These are phyloP conservation scores for Columba guinea DNA, from an alignment of 2,797 vertebrate species.

Conservation along the genomic window DNA sequence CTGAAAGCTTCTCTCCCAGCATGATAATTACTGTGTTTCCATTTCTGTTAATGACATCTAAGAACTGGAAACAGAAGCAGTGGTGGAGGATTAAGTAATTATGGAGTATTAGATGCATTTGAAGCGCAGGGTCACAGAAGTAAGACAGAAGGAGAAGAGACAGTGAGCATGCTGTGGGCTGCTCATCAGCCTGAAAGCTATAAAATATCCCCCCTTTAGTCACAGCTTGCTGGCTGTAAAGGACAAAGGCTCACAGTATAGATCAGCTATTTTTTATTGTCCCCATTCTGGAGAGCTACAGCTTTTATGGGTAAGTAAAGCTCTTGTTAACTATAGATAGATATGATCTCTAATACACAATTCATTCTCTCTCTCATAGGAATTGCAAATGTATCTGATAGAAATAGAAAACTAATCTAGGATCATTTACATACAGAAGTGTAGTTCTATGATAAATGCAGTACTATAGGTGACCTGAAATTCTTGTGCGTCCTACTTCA, in stretches of 20 bases:
- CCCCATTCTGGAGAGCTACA: conserved; percentile 49
- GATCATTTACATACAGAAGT: neutral
- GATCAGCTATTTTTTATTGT: conserved; percentile 37
- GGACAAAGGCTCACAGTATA: conserved; percentile 47
- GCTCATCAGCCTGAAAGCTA: conserved; percentile 31
- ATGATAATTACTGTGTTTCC: conserved; percentile 49
- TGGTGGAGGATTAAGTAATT: conserved; percentile 75
- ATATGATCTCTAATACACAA: neutral
- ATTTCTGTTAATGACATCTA: conserved; percentile 63
- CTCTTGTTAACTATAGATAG: conserved; percentile 44
- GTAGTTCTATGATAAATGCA: neutral
- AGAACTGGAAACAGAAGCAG: conserved; percentile 64
- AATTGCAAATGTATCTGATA: neutral
- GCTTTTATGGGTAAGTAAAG: conserved; percentile 75
- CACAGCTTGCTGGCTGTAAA: conserved; percentile 56
- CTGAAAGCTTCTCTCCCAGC: conserved; percentile 2
- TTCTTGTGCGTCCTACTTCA: neutral
- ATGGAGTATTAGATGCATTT: conserved; percentile 71
- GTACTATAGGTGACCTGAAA: neutral
- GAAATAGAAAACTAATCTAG: conserved; percentile 14
- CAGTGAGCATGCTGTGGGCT: conserved; percentile 28
- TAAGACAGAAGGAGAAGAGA: conserved; percentile 39
- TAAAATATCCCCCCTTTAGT: conserved; percentile 49
- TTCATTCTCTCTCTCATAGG: conserved; percentile 10
- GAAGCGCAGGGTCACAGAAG: conserved; percentile 70